phyloP scores from a whole-genome alignment of 2,888 invertebrate genomes.

The Spodoptera picta region DNA sequence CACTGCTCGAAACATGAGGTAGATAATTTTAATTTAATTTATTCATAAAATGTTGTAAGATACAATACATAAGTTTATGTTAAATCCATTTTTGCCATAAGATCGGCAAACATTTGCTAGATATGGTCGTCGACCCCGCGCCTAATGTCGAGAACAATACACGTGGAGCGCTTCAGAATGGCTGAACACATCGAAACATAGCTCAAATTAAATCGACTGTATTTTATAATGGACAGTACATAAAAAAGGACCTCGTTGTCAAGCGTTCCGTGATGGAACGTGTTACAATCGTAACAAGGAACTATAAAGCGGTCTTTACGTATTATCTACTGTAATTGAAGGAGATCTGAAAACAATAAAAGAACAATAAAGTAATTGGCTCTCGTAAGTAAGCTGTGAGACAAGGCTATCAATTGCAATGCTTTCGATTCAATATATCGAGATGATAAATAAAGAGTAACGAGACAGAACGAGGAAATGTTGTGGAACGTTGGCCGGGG shows the following conservation, averaged over 20 bases:
- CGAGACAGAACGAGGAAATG: conserved; percentile 70
- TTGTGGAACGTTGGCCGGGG: conserved; percentile 63
- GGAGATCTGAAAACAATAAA: conserved; percentile 45
- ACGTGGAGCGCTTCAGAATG: conserved; percentile 73
- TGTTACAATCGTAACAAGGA: conserved; percentile 37
- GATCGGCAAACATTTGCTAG: conserved; percentile 76
- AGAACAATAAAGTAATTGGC: conserved; percentile 41
- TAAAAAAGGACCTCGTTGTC: conserved; percentile 27
- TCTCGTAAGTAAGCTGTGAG: conserved; percentile 42
- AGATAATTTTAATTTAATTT: background rate
- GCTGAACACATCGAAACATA: conserved; percentile 61
- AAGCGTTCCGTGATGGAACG: conserved; percentile 22
- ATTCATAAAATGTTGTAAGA: conserved; percentile 14
- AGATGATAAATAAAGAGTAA: conserved; percentile 60
- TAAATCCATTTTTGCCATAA: conserved; percentile 67
- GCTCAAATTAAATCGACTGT: conserved; percentile 65
- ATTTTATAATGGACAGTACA: conserved; percentile 39
- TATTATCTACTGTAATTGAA: conserved; percentile 29
- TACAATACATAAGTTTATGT: conserved; percentile 51
- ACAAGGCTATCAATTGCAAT: conserved; percentile 49
- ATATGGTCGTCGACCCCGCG: conserved; percentile 78
- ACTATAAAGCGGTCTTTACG: conserved; percentile 10
- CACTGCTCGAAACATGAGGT: no score
- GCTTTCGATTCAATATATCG: conserved; percentile 57
- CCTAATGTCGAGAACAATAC: conserved; percentile 85